These are phyloP conservation scores for Thalassophryne amazonica DNA, from an alignment of 2,797 vertebrate species.

Conservation along the genomic window DNA sequence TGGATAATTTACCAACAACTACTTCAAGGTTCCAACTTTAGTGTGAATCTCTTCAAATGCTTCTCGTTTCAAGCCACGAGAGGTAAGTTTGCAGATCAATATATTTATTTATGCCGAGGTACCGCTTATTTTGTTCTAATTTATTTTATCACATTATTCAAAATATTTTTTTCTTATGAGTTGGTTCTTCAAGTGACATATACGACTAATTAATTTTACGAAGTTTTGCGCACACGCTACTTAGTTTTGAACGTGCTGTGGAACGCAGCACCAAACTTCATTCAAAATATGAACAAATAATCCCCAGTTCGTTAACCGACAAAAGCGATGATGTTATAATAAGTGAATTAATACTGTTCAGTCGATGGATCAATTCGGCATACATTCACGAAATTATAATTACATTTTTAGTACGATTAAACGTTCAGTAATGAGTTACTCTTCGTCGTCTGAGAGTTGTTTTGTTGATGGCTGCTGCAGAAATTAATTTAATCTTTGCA, in stretches of 20 bases:
- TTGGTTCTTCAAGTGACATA: too few relatives aligned
- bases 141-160: not conserved
- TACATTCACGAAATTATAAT: too few relatives aligned
- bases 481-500: too few relatives aligned
- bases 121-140: not conserved
- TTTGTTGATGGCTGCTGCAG: too few relatives aligned
- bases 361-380: too few relatives aligned
- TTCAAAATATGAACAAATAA: not conserved
- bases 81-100: constrained; percentile 36
- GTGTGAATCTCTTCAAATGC: not conserved
- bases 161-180: not conserved
- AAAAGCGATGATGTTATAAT: not conserved
- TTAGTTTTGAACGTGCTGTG: not conserved
- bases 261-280: not conserved
- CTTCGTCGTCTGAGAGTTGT: too few relatives aligned
- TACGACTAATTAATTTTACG: too few relatives aligned
- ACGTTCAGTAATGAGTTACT: too few relatives aligned
- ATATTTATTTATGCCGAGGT: not conserved
- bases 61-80: not conserved
- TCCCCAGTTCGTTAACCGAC: not conserved
- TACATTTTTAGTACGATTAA: too few relatives aligned
- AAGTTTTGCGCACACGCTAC: too few relatives aligned
- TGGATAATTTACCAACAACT: not conserved
- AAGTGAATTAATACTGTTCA: too few relatives aligned
- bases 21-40: not conserved